Base-by-base conservation (phyloP, 2,113 vertebrate genomes). In the Nothocercus julius region DNA sequence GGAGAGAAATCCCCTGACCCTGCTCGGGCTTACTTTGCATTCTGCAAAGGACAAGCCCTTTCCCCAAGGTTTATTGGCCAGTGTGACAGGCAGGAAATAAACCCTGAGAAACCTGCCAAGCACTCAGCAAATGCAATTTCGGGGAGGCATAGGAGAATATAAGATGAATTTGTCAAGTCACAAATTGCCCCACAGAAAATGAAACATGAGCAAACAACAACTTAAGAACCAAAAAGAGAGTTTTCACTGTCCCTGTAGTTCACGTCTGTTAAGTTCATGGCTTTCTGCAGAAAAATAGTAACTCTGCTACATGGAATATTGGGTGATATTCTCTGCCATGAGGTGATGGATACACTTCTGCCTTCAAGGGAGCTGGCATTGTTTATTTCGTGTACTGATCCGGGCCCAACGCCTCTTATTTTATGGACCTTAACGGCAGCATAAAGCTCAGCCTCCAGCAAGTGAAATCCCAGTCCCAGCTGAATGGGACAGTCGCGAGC, bases 21-120 rank as follows among this genome's bases (percentile, higher is more conserved):
- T 82, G 66, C 80, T 82, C 76, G 90, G 92, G 84, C 69, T 85
- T 70, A 89, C 64, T 96, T 96, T 96, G 86, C 95, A 91, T 96
- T 96, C 94, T 92, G 83, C 44, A 91, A 90, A 40, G 63, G 78
- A 92, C 1, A 38, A 97, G 61, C 25, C 47, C 38, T 78, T 93
- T 90, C 69, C 80, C 32, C 42, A 34, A 68, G 68, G 79, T 88
- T 94, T 96, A 74, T 69, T 72, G 85, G 79, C 72, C 83, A 42
- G 51, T 78, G 73, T 82, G 83, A 83, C 53, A 84, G 66, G 73
- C 76, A 92, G 90, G 90, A 81, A 83, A 86, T 59, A 94, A 95
- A 86, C 69, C 67, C 77, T 82, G 47, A 93, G 59, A 94, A 96
- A 82, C 17, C 66, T 75, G 78, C n/a, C 44, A 20, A 58, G 61